Evolutionary conservation across 2,888 invertebrate species (phyloP).

Genomic region (Aphidoletes aphidimyza): DNA sequence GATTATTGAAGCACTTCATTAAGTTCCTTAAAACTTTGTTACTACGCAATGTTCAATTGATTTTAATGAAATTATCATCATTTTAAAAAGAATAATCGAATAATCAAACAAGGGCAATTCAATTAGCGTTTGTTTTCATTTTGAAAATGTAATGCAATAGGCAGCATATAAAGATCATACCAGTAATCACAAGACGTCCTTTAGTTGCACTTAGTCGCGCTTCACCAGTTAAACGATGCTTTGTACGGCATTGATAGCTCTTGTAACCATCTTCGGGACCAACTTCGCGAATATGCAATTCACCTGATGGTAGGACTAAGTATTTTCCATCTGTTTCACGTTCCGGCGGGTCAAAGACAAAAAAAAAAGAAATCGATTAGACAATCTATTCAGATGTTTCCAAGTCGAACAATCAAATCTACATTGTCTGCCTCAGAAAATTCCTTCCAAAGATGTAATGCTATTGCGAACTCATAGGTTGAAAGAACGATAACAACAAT

Average conservation of each 20-base stretch:
- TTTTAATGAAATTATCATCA: not conserved
- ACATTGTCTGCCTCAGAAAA: not conserved
- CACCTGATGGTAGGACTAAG: conserved; percentile 92
- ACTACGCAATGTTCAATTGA: too few species aligned
- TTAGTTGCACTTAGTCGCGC: conserved; percentile 92
- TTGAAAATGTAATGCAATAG: conserved; percentile 56
- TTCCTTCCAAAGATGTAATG: not conserved
- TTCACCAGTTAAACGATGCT: conserved; percentile 92
- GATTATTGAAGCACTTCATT: not conserved
- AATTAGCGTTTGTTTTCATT: not conserved
- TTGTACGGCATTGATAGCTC: conserved; percentile 93
- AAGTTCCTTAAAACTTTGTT: not conserved
- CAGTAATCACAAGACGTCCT: conserved; percentile 93
- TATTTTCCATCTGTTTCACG: conserved; percentile 86
- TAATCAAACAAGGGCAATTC: not conserved
- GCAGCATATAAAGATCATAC: conserved; percentile 71
- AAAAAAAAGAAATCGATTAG: not conserved
- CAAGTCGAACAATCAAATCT: not conserved
- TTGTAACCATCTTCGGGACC: conserved; percentile 94
- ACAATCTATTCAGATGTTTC: not conserved
- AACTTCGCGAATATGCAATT: conserved; percentile 94
- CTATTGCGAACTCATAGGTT: not conserved
- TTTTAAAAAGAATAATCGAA: too few species aligned
- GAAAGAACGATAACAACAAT: too few species aligned
- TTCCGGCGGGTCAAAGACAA: not conserved